Base-by-base conservation (phyloP, 2,888 invertebrate species). In the Chrysolina haemoptera region DNA sequence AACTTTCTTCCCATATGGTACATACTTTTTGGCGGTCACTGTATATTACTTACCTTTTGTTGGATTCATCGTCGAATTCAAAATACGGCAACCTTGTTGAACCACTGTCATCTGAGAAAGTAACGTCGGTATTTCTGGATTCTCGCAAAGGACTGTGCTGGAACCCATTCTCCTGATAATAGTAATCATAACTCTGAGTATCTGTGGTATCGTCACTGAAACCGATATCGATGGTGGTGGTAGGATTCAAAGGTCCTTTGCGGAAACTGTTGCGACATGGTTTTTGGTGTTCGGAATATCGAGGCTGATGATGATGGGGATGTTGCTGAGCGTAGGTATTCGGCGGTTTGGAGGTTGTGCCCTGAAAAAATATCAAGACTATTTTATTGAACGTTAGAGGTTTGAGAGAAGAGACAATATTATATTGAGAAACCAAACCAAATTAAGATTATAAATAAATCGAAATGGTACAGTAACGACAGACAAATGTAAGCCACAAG, bases 121-220 rank as follows among this genome's bases (percentile, higher is more conserved):
- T 82, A 73, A 80, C 81, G 67, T 82, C 83, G 9, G 80, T 80
- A 71, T 80, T 82, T 55, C 79, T 78, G 40, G 82, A 80, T 62
- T 84, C 83, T 46, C 78, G 77, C 35, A 81, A 70, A 0, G 81
- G 81, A 62, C 79, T 81, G 55, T 81, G 81, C 64, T 84, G 84
- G 77, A 86, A 84, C 40, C 82, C 84, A 70, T 83, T 82, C 64
- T 84, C 82, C 69, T 85, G 82, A 74, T 85, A 84, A 76, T 84
- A 85, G 73, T 83, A 85, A 75, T 85, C 85, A 76, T 84, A 85
- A 73, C 79, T 85, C 48, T 82, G 80, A 16, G 82, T 83, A 10
- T 86, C 86, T 6, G 84, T 85, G 67, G 85, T 85, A 43, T 84
- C 86, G 55, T 87, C 87, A 74, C 86, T 87, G 67, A 84, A 82